Base-by-base conservation (phyloP, 2,888 invertebrate species). In the Melanchra persicariae region DNA sequence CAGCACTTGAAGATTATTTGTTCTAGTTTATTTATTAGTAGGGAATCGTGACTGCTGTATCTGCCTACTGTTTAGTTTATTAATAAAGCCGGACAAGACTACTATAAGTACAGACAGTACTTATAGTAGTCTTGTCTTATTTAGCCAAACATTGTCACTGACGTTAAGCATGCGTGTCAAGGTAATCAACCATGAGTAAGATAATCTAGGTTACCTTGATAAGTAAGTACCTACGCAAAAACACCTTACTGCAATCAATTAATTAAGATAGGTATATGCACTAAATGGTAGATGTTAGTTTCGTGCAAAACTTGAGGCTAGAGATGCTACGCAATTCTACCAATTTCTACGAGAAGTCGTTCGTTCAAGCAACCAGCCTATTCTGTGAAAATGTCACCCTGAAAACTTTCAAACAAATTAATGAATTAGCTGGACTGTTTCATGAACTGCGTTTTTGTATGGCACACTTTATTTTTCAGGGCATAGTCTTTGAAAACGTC, bases 151-250 rank as follows among this genome's bases (percentile, higher is more conserved):
- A 59, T 24, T 70, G 51, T 52, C 71, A 59, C 37, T 61, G 60
- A 55, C 26, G 54, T 10, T 54, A 4, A 65, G 19, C 40, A 68
- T 69, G 54, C 24, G n/a, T 47, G 49, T 72, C 62, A 61, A 71
- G 55, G 61, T 17, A 49, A 24, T 47, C 17, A 49, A 24, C 43
- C 45, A 54, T 15, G 22, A n/a, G 49, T 12, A 37, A 70, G 45
- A 55, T 45, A 17, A 47, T 69, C 30, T 67, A 51, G 19, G 43
- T n/a, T 26, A 45, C 30, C 30, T 30, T 3, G 30, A 5, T n/a
- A n/a, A n/a, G n/a, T n/a, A n/a, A n/a, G n/a, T n/a, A n/a, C n/a
- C n/a, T n/a, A n/a, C n/a, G n/a, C n/a, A n/a, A n/a, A n/a, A n/a
- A n/a, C n/a, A n/a, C n/a, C n/a, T n/a, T n/a, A n/a, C n/a, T n/a